Evolutionary conservation across 2,888 invertebrate species (phyloP).

Genomic region (Lasioglossum lativentre): DNA sequence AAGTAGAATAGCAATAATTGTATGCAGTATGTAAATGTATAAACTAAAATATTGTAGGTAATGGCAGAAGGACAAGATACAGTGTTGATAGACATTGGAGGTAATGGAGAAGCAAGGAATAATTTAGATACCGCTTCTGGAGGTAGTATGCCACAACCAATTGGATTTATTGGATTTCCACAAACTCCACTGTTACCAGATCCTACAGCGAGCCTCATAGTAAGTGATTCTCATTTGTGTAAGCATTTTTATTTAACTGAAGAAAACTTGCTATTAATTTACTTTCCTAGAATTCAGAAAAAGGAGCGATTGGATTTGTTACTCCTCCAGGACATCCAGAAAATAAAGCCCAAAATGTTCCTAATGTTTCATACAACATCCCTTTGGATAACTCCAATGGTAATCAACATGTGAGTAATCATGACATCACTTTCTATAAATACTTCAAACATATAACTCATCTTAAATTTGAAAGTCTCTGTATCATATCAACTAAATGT

Average conservation of each 20-base stretch:
- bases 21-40: too few species aligned
- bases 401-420: constrained; percentile 74
- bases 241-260: not conserved
- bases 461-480: not conserved
- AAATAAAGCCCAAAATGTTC: constrained; percentile 79
- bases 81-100: constrained; percentile 80
- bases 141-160: constrained; percentile 87
- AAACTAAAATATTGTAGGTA: constrained; percentile 82
- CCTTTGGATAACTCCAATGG: constrained; percentile 86
- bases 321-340: constrained; percentile 67
- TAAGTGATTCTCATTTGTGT: constrained; percentile 45
- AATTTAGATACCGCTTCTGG: constrained; percentile 86
- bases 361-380: constrained; percentile 88
- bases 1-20: too few species aligned
- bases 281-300: constrained; percentile 66
- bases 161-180: constrained; percentile 94
- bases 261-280: constrained; percentile 6
- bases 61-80: constrained; percentile 90
- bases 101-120: constrained; percentile 83
- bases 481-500: constrained; percentile 19
- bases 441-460: not conserved
- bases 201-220: constrained; percentile 80
- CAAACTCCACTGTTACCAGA: constrained; percentile 88
- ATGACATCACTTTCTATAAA: constrained; percentile 7
- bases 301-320: constrained; percentile 78